phyloP scores from a whole-genome alignment of 2,888 invertebrate genomes.

The Drosophila phalerata region DNA sequence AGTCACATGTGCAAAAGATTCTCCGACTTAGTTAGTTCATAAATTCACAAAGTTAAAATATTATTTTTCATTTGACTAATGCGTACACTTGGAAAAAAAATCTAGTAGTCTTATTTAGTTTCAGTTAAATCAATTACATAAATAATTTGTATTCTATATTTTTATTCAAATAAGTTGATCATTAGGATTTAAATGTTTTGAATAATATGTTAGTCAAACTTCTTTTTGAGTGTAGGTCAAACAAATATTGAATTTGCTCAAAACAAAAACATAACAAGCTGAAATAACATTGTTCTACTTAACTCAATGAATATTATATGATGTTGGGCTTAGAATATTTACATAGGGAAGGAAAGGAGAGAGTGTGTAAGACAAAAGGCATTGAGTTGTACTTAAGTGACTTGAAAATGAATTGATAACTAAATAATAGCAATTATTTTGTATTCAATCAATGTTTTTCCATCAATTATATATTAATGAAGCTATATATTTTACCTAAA shows the following conservation, averaged over 20 bases:
- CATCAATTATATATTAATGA: too few relatives aligned
- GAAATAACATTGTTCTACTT: conserved; percentile 7
- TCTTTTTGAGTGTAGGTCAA: not conserved
- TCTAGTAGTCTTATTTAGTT: not conserved
- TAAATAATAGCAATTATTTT: not conserved
- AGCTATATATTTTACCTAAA: too few relatives aligned
- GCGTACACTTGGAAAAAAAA: not conserved
- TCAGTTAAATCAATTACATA: not conserved
- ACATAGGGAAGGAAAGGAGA: not conserved
- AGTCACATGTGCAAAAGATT: conserved; percentile 19
- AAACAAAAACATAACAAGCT: not conserved
- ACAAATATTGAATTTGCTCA: conserved; percentile 10
- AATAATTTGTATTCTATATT: not conserved
- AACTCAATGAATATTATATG: not conserved
- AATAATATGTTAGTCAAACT: not conserved
- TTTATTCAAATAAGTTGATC: not conserved
- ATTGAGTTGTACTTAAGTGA: not conserved
- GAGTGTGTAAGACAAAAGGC: not conserved
- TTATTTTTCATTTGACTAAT: conserved; percentile 28
- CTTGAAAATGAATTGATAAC: not conserved
- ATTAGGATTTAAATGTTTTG: not conserved
- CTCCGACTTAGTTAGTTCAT: conserved; percentile 25
- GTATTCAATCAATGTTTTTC: not conserved
- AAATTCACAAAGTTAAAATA: conserved; percentile 38
- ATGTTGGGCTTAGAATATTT: not conserved